These are phyloP conservation scores for Brenthis hecate DNA, from an alignment of 2,888 invertebrate species.

Conservation along the genomic window DNA sequence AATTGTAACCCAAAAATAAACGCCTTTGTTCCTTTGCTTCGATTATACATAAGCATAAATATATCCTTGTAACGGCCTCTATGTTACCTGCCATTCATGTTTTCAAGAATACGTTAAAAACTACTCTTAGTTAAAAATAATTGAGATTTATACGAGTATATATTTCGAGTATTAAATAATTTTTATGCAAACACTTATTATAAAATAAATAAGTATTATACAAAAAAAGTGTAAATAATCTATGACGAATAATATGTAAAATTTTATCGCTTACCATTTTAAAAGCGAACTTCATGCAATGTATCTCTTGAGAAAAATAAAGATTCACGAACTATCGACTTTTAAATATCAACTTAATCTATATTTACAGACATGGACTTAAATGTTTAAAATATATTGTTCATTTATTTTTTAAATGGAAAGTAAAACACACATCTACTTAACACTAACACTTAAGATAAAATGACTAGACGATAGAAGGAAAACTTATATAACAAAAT, in stretches of 20 bases:
- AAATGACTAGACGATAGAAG: conserved; percentile 24
- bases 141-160: too few species aligned
- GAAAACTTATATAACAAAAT: conserved; percentile 10
- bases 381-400: conserved; percentile 23
- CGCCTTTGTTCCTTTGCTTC: too few species aligned
- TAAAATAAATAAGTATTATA: too few species aligned
- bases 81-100: too few species aligned
- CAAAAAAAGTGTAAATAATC: too few species aligned
- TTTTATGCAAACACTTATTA: too few species aligned
- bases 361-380: conserved; percentile 28
- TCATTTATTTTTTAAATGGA: neutral
- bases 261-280: conserved; percentile 27
- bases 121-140: too few species aligned
- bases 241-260: too few species aligned
- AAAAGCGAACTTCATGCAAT: conserved; percentile 12
- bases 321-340: conserved; percentile 29
- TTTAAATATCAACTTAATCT: conserved; percentile 14
- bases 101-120: too few species aligned
- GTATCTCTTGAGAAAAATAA: conserved; percentile 18
- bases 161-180: too few species aligned
- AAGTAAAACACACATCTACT: conserved; percentile 13
- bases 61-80: too few species aligned
- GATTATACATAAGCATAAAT: too few species aligned
- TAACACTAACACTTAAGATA: neutral
- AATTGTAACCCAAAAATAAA: neutral